Conservation (phyloP, 1,140 invertebrate species). For the Sarcophaga peregrina region DNA sequence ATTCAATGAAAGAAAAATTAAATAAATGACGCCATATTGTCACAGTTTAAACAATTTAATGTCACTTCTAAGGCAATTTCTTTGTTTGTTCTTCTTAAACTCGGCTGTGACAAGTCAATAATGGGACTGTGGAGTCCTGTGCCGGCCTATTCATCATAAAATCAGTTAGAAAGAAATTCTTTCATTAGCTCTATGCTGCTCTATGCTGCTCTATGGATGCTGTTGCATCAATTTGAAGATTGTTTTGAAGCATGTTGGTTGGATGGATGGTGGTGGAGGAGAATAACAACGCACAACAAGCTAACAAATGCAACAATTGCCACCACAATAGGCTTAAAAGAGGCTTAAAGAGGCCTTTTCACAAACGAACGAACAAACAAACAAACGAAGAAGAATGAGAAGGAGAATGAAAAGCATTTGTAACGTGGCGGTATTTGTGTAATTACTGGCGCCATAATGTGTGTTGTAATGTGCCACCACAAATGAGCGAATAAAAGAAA, state of each 20-base stretch:
- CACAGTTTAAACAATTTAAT: conserved; percentile 39
- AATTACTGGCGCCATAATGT: conserved; percentile 47
- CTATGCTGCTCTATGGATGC: background rate
- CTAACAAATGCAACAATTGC: background rate
- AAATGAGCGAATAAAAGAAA: conserved; percentile 1
- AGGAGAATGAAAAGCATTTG: conserved; percentile 22
- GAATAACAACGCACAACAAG: background rate
- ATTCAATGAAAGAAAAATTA: background rate
- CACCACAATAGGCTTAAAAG: background rate
- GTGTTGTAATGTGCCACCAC: conserved; percentile 43
- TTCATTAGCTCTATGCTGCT: no score
- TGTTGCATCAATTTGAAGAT: background rate
- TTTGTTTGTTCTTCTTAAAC: background rate
- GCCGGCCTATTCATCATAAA: no score
- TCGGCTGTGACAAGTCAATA: background rate
- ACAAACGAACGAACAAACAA: background rate
- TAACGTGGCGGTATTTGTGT: conserved; percentile 45
- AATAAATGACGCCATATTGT: conserved; percentile 37
- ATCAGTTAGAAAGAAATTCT: no score
- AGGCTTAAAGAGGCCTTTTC: background rate
- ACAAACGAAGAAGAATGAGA: background rate
- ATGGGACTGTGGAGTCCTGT: no score
- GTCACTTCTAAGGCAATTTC: conserved; percentile 25
- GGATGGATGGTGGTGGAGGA: no score
- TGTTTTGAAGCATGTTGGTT: no score